Evolutionary conservation across 1,140 invertebrate species (phyloP).

Genomic region (Steinernema feltiae): DNA sequence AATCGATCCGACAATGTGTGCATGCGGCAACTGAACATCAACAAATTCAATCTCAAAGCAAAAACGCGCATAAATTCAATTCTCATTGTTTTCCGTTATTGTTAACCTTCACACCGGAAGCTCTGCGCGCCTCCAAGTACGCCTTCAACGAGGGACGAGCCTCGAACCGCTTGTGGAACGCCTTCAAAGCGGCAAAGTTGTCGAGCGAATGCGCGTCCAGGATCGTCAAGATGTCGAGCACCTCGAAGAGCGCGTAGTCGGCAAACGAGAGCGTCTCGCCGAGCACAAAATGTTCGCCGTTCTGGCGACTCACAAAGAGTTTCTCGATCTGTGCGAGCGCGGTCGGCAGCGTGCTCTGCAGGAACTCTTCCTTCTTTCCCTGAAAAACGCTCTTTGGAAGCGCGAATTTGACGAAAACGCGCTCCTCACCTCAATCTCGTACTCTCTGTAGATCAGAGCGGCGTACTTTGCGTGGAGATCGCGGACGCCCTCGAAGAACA

Average conservation of each 20-base stretch:
- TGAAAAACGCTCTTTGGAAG: no score
- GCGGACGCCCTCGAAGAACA: slow-evolving; percentile 53
- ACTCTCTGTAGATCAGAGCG: slow-evolving; percentile 52
- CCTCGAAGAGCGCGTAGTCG: slow-evolving; percentile 58
- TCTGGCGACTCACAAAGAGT: slow-evolving; percentile 28
- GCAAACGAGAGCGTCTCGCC: slow-evolving; percentile 51
- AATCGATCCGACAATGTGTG: no score
- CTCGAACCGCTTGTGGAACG: slow-evolving; percentile 41
- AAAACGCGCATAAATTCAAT: no score
- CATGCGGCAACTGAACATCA: no score
- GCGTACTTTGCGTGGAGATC: slow-evolving; percentile 45
- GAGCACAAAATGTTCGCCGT: slow-evolving; percentile 35
- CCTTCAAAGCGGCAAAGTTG: slow-evolving; percentile 47
- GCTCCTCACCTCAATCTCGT: no score
- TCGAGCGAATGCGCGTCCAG: slow-evolving; percentile 50
- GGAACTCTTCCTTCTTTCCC: no score
- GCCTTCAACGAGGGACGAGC: slow-evolving; percentile 44
- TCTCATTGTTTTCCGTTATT: slow-evolving; percentile 55
- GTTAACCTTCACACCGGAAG: slow-evolving; percentile 46
- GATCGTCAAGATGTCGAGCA: slow-evolving; percentile 47
- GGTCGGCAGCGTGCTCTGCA: slow-evolving; percentile 24
- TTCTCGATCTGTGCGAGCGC: slow-evolving; percentile 32
- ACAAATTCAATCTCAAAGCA: no score
- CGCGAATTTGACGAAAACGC: no score
- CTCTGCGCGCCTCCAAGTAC: slow-evolving; percentile 46